These are phyloP conservation scores for Spea bombifrons DNA, from an alignment of 2,113 vertebrate species.

Conservation along the genomic window DNA sequence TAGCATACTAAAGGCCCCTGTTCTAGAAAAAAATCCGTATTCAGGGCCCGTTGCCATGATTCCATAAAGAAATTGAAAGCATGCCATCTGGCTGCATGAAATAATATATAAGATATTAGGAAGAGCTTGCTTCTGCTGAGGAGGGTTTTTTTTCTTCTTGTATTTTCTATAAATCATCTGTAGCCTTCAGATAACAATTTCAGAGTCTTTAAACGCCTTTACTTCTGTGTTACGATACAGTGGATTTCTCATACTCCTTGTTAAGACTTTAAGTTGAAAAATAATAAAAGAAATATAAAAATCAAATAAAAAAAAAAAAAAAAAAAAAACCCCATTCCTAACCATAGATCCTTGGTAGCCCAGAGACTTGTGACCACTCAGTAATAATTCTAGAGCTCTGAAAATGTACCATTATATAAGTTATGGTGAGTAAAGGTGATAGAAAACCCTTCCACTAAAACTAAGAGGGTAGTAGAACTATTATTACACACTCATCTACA, in stretches of 20 bases:
- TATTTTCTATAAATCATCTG: slow-evolving; percentile 53
- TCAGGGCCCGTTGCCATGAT: slow-evolving; percentile 53
- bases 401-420: no score
- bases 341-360: background rate
- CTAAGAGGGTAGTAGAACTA: no score
- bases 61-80: slow-evolving; percentile 58
- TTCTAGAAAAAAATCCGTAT: slow-evolving; percentile 54
- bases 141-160: slow-evolving; percentile 50
- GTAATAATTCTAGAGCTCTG: background rate
- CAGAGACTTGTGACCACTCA: no score
- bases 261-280: background rate
- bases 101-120: slow-evolving; percentile 59
- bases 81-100: slow-evolving; percentile 60
- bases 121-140: slow-evolving; percentile 49
- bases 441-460: no score
- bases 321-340: background rate
- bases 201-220: slow-evolving; percentile 51
- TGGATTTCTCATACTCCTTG: slow-evolving; percentile 46
- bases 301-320: background rate
- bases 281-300: no score
- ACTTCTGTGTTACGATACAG: slow-evolving; percentile 53
- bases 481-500: no score
- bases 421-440: no score
- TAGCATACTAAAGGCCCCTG: slow-evolving; percentile 20
- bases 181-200: slow-evolving; percentile 59